phyloP scores from a whole-genome alignment of 2,888 invertebrate species.

The Altica lythri region DNA sequence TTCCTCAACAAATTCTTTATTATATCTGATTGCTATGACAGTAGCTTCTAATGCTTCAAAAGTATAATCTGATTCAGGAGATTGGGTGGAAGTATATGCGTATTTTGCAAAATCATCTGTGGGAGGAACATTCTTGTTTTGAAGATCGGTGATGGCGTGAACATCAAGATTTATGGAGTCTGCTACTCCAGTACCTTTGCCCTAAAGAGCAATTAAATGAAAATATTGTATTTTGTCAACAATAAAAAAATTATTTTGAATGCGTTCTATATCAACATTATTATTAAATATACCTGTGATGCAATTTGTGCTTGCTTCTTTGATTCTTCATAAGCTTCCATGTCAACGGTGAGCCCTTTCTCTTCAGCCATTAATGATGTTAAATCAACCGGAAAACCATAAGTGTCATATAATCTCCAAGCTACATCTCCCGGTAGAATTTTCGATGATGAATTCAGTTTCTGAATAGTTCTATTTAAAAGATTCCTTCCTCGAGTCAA shows the following conservation, averaged over 20 bases:
- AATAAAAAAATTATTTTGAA: background rate
- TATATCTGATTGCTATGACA: slow-evolving; percentile 78
- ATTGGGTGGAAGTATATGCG: slow-evolving; percentile 72
- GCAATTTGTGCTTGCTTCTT: slow-evolving; percentile 86
- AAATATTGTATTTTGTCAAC: no score
- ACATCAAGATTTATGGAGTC: slow-evolving; percentile 91
- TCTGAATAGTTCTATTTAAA: slow-evolving; percentile 87
- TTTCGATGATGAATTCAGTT: slow-evolving; percentile 66
- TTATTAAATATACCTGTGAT: slow-evolving; percentile 66
- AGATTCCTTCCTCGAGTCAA: slow-evolving; percentile 86
- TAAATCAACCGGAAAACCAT: slow-evolving; percentile 97
- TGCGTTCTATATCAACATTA: background rate
- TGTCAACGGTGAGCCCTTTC: slow-evolving; percentile 84
- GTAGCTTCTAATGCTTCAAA: slow-evolving; percentile 75
- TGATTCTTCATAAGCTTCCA: slow-evolving; percentile 88
- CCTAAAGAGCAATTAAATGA: no score
- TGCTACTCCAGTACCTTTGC: slow-evolving; percentile 77
- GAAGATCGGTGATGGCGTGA: slow-evolving; percentile 90
- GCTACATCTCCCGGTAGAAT: slow-evolving; percentile 93
- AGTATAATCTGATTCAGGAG: slow-evolving; percentile 73
- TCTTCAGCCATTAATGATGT: slow-evolving; percentile 98
- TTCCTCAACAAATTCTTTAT: slow-evolving; percentile 74
- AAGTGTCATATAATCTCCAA: slow-evolving; percentile 98
- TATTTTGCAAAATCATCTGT: slow-evolving; percentile 95
- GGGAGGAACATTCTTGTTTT: slow-evolving; percentile 72